phyloP scores from a whole-genome alignment of 2,113 vertebrate species.

The Bagarius yarrelli region DNA sequence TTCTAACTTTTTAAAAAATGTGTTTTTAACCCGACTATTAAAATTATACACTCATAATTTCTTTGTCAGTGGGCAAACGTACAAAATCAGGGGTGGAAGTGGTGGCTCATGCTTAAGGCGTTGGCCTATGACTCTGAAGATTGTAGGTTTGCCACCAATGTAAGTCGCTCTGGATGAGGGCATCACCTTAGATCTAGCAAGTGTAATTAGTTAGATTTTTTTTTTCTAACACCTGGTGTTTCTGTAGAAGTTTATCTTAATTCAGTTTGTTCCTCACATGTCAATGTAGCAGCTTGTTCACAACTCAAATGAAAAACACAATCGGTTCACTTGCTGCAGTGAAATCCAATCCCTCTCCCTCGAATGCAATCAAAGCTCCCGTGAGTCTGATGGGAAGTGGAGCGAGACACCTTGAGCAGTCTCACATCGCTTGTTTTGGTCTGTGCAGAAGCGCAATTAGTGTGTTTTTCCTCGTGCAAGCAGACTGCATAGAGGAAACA shows the following conservation, averaged over 20 bases:
- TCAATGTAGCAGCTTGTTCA: slow-evolving; percentile 8
- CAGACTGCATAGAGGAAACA: not conserved
- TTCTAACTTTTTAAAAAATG: too few relatives aligned
- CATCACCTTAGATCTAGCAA: not conserved
- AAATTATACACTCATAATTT: too few relatives aligned
- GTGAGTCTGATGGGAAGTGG: slow-evolving; percentile 2
- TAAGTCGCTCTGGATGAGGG: too few relatives aligned
- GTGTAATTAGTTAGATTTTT: not conserved
- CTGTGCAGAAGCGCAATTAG: not conserved
- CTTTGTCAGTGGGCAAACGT: too few relatives aligned
- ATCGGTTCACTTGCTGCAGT: not conserved
- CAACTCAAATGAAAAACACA: slow-evolving; percentile 6
- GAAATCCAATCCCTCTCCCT: slow-evolving; percentile 18
- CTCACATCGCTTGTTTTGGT: slow-evolving; percentile 18
- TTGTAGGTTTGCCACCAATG: too few relatives aligned
- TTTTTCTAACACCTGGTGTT: not conserved
- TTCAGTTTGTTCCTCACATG: not conserved
- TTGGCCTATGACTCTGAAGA: too few relatives aligned
- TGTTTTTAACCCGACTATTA: too few relatives aligned
- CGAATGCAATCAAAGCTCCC: not conserved
- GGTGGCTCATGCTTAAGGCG: too few relatives aligned
- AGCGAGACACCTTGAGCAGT: not conserved
- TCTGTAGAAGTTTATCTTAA: not conserved
- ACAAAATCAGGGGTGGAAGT: too few relatives aligned
- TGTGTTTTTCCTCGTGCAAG: not conserved